Evolutionary conservation across 35 echinoderm and acorn worm species (phyloP).

Genomic region (Diadema setosum): DNA sequence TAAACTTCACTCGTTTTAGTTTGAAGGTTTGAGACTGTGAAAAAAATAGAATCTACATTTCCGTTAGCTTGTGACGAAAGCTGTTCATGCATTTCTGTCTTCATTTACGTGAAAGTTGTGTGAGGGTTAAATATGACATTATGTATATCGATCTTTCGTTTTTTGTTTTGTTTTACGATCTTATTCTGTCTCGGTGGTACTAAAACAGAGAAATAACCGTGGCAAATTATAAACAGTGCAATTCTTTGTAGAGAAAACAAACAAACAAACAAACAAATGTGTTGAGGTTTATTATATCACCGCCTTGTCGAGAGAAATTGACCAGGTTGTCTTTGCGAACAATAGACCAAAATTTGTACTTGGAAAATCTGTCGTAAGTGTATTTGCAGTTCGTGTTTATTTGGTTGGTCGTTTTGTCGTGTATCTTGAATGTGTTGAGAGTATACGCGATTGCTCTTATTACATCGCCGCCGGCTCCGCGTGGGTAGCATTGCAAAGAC

Average conservation of each 20-base stretch:
- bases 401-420: background rate
- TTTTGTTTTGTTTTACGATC: too few species aligned
- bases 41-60: too few species aligned
- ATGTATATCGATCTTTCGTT: background rate
- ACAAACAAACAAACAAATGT: too few species aligned
- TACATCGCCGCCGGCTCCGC: background rate
- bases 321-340: conserved; percentile 26
- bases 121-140: background rate
- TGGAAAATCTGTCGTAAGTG: background rate
- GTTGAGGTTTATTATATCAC: conserved; percentile 8
- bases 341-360: conserved; percentile 36
- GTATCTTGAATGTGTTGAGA: background rate
- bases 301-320: background rate
- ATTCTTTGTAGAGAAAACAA: conserved; percentile 25
- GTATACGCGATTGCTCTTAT: background rate
- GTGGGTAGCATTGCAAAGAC: background rate
- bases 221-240: conserved; percentile 24
- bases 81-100: too few species aligned
- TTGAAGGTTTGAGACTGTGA: too few species aligned
- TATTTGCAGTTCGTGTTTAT: background rate
- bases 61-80: too few species aligned
- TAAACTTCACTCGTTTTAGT: too few species aligned
- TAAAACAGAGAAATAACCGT: background rate
- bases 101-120: background rate
- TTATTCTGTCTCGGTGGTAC: background rate